phyloP scores from a whole-genome alignment of 2,113 vertebrate genomes.

The Oryzias javanicus region DNA sequence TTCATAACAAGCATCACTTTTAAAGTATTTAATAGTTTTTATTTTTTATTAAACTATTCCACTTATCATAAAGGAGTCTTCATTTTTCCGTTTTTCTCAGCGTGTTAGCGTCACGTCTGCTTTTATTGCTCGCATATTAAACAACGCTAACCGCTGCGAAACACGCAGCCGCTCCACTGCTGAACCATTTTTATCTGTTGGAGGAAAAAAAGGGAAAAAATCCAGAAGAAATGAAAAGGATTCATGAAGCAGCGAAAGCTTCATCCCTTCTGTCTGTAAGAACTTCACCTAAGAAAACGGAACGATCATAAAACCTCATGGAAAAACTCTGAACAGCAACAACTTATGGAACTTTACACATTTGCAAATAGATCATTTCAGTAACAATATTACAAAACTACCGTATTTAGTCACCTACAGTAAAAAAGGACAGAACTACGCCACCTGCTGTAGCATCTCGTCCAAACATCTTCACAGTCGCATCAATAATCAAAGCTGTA shows the following conservation, averaged over 20 bases:
- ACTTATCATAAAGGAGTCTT: no score
- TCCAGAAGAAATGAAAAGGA: slow-evolving; percentile 10
- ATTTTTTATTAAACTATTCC: no score
- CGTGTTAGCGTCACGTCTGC: no score
- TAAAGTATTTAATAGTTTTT: no score
- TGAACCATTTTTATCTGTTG: no score
- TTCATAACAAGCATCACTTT: no score
- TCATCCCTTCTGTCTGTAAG: slow-evolving; percentile 3
- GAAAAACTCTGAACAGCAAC: slow-evolving; percentile 59
- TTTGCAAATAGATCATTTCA: slow-evolving; percentile 49
- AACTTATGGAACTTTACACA: slow-evolving; percentile 62
- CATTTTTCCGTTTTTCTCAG: no score
- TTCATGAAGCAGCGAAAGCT: slow-evolving; percentile 29
- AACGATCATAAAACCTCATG: slow-evolving; percentile 35
- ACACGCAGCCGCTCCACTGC: no score
- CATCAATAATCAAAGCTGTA: no score
- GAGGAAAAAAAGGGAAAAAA: background rate
- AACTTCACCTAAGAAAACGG: slow-evolving; percentile 37
- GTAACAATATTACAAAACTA: slow-evolving; percentile 69
- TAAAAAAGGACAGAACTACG: slow-evolving; percentile 49
- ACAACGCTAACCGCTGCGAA: no score
- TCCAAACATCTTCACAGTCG: slow-evolving; percentile 42
- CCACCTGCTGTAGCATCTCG: slow-evolving; percentile 59
- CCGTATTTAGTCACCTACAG: slow-evolving; percentile 50
- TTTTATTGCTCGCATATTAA: no score